Evolutionary conservation across 1,140 invertebrate species (phyloP), one percentile per base, ranked within the genome.

Genomic region (Drosophila watanabei): DNA sequence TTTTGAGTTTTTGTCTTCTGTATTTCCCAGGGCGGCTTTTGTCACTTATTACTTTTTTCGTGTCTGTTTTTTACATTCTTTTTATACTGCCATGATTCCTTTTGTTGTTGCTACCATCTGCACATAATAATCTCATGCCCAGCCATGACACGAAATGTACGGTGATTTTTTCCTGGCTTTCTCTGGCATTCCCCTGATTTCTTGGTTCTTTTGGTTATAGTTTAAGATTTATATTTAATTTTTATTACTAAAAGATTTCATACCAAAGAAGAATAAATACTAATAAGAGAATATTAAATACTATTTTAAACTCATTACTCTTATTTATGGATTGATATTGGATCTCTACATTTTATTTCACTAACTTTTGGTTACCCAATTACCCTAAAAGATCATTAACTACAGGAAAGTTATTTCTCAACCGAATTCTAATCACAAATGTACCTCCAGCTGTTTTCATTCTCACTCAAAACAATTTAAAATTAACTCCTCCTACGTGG

Each of bases 41-140:
- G 72, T 73, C 71, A 58, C 61, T 66, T 77, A 76, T 76, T 76
- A 66, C 61, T 77, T 75, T 76, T 75, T 49, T 54, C 71, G 51
- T 58, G 51, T 63, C 56, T 37, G 14, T 63, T 57, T 37, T 37
- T 37, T 20, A 35, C 33, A 57, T 75, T 63, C 54, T 43, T 65
- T 75, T 56, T 49, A 37, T 51, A 16, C 63, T 45, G 64, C 45
- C 64, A 46, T 68, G 56, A 43, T 68, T 68, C 61, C 70, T 51
- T 71, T 69, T 71, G 37, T 52, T 43, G 54, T 37, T 39, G 32
- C 59, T 39, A 24, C 59, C 66, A 59, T 33, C 66, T 51, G 33
- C 62, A 51, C 66, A 65, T 73, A 45, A 71, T 51, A 73, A 71
- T 71, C 70, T 32, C 65, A 59, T 41, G 45, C 37, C 35, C 46